Base-by-base conservation (phyloP, 1,140 invertebrate genomes). In the Sminthurides bifidus region DNA sequence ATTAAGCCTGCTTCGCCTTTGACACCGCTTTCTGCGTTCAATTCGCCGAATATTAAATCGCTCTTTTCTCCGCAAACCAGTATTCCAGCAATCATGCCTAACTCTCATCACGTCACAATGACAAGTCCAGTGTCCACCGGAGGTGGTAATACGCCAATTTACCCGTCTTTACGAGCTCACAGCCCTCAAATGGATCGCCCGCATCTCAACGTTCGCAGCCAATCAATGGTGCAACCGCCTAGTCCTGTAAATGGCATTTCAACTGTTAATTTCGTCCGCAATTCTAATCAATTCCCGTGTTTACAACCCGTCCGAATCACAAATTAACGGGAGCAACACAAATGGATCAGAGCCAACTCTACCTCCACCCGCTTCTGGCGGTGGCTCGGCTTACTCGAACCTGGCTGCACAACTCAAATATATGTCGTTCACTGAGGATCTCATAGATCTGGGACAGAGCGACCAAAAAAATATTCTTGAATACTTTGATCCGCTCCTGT, bases 401-500 rank as follows among this genome's bases (percentile, higher is more conserved):
- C n/a, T 58, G n/a, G 45, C 48, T 2, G 55, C 54, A 23, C 45
- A 58, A 17, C 24, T 61, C 19, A 49, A 41, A 6, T 14, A 19
- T 6, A 37, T 60, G 27, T 37, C 48, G 17, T 21, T 14, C n/a
- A 38, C 19, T 14, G 54, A 57, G 38, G 62, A 64, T 50, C 48
- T 64, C 4, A 64, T 64, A 49, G 62, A 64, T 49, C 49, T 64
- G 15, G 62, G 62, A 3, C 38, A 52, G 10, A 31, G 17, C 3
- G 56, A 60, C 21, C 27, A 37, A 21, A 35, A 45, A 17, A 60
- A 59, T 53, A 60, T 64, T 45, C 27, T 64, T n/a, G 58, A 60
- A 21, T 58, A 57, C 30, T 64, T 64, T 52, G 62, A 64, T 33
- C 62, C 62, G 23, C 29, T 64, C 14, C 23, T 56, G 27, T 38